phyloP scores from a whole-genome alignment of 2,113 vertebrate genomes.

The Saccopteryx leptura region DNA sequence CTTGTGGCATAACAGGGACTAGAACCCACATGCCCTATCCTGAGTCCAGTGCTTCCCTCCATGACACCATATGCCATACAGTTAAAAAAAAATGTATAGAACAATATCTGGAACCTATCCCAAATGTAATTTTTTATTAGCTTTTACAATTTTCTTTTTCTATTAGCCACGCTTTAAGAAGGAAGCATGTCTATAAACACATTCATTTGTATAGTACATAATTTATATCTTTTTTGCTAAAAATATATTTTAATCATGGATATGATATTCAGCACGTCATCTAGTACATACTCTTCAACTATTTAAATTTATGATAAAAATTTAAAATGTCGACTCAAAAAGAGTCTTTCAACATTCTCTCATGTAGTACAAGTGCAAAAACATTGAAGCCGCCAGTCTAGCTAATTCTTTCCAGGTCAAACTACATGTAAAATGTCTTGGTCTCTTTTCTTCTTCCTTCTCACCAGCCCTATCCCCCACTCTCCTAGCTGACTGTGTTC shows the following conservation, averaged over 20 bases:
- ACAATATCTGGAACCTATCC: neutral
- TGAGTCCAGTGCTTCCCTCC: neutral
- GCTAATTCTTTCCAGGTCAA: neutral
- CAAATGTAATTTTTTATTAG: neutral
- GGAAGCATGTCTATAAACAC: neutral
- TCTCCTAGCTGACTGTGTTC: neutral
- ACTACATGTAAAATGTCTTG: neutral
- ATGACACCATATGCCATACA: no score
- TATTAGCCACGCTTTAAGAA: neutral
- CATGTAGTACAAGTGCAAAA: neutral
- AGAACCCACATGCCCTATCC: neutral
- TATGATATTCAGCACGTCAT: no score
- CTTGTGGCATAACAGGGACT: neutral
- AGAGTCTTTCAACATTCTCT: neutral
- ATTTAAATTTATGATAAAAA: no score
- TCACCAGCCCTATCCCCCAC: neutral
- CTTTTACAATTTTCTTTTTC: neutral
- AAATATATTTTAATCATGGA: no score
- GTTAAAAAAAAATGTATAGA: neutral
- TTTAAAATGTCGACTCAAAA: no score
- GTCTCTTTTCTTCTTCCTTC: neutral
- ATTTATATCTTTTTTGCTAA: no score
- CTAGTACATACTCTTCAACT: no score
- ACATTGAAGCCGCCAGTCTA: neutral
- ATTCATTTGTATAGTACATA: neutral